These are phyloP conservation scores for Drosophila takahashii DNA, from an alignment of 1,140 invertebrate species.

Conservation along the genomic window DNA sequence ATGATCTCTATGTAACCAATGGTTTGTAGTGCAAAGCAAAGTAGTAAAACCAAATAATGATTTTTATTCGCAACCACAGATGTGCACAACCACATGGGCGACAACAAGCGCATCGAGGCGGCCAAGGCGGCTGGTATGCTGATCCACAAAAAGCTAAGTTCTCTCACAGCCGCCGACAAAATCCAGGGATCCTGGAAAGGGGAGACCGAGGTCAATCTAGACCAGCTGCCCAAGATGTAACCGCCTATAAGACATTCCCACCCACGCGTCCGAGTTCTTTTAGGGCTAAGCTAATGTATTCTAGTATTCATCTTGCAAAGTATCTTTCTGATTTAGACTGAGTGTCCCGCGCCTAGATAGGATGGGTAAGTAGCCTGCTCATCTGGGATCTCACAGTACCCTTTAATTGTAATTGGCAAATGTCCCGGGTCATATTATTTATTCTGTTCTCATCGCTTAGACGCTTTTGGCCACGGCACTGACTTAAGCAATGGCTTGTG, in stretches of 20 bases:
- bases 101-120: slow-evolving; percentile 68
- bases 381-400: not conserved
- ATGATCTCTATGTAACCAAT: slow-evolving; percentile 83
- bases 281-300: slow-evolving; percentile 19
- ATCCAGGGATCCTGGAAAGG: slow-evolving; percentile 45
- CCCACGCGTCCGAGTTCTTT: not conserved
- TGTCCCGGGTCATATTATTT: slow-evolving; percentile 2
- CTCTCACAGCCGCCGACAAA: slow-evolving; percentile 58
- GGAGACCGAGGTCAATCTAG: slow-evolving; percentile 43
- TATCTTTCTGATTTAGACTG: slow-evolving; percentile 32
- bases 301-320: not conserved
- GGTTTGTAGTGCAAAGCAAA: slow-evolving; percentile 47
- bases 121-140: slow-evolving; percentile 71
- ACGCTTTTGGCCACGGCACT: slow-evolving; percentile 7
- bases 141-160: slow-evolving; percentile 75
- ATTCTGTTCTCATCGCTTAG: slow-evolving; percentile 11
- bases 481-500: slow-evolving; percentile 10
- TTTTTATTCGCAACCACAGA: slow-evolving; percentile 34
- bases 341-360: slow-evolving; percentile 23
- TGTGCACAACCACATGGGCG: slow-evolving; percentile 78
- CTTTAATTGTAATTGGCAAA: not conserved
- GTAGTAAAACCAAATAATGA: not conserved
- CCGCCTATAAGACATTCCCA: slow-evolving; percentile 32
- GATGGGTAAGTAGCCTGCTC: slow-evolving; percentile 25
- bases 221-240: slow-evolving; percentile 35